These are phyloP conservation scores for Drosophila kepulauana DNA, from an alignment of 1,140 invertebrate species.

Conservation along the genomic window DNA sequence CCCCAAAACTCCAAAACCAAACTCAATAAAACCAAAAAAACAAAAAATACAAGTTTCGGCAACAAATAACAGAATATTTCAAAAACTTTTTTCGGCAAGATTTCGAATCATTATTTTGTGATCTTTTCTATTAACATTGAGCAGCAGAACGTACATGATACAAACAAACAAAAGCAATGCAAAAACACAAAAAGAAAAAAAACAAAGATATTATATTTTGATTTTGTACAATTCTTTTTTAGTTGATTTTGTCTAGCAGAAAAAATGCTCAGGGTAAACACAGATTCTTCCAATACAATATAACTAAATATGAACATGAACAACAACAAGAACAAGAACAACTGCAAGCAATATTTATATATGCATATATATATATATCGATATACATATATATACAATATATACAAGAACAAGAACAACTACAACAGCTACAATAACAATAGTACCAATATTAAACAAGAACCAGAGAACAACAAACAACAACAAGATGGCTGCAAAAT, in stretches of 20 bases:
- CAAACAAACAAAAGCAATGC: constrained; percentile 13
- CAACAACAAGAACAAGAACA: constrained; percentile 39
- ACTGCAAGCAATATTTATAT: constrained; percentile 70
- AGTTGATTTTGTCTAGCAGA: constrained; percentile 70
- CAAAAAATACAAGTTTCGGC: constrained; percentile 71
- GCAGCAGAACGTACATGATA: constrained; percentile 11
- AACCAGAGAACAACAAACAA: constrained; percentile 41
- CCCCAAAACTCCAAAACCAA: constrained; percentile 43
- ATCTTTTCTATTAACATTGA: constrained; percentile 16
- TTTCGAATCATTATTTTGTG: constrained; percentile 48
- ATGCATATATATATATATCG: constrained; percentile 55
- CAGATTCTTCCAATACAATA: constrained; percentile 82
- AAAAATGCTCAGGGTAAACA: constrained; percentile 82
- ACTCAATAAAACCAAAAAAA: constrained; percentile 13
- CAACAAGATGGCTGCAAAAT: constrained; percentile 51
- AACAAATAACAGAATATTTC: constrained; percentile 44
- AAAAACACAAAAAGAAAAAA: constrained; percentile 1
- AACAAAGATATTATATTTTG: constrained; percentile 26
- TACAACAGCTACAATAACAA: constrained; percentile 56
- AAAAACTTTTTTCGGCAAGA: constrained; percentile 64
- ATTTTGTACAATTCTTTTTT: constrained; percentile 46
- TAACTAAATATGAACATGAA: constrained; percentile 62
- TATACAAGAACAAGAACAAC: constrained; percentile 50
- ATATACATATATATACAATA: constrained; percentile 47
- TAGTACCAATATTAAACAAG: constrained; percentile 72